Evolutionary conservation across 1,140 invertebrate species (phyloP), one percentile per base, ranked within the genome.

Genomic region (Aphelenchoides fujianensis): DNA sequence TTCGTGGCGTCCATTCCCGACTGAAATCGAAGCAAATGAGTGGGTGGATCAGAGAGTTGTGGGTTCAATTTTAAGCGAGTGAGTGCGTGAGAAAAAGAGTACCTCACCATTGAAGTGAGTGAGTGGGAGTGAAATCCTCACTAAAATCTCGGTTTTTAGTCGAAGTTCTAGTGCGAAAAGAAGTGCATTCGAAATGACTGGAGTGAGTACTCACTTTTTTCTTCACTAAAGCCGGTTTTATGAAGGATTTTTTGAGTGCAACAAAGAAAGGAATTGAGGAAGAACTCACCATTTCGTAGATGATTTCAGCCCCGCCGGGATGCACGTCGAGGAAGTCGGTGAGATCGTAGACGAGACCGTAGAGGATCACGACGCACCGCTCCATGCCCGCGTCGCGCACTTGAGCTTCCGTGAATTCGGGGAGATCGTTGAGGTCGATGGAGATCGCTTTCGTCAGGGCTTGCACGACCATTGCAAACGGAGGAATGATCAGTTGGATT

Each of bases 201-300:
- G 3, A 3, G 7, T 55, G 7, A 55, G 3, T 55, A 55, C 28
- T 1, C 3, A 1, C 27, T 27, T 3, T 55, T 7, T 1, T 28
- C n/a, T n/a, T n/a, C n/a, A n/a, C n/a, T n/a, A n/a, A n/a, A n/a
- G n/a, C n/a, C n/a, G n/a, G n/a, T n/a, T n/a, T n/a, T n/a, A n/a
- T n/a, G n/a, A n/a, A n/a, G n/a, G n/a, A n/a, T n/a, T n/a, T n/a
- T n/a, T n/a, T n/a, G n/a, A n/a, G n/a, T n/a, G n/a, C n/a, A n/a
- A n/a, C n/a, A n/a, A n/a, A n/a, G n/a, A n/a, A n/a, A 55, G 28
- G 28, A 30, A 1, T 55, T 28, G 41, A 54, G 12, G 0, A 73
- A n/a, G n/a, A 37, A 74, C 72, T 74, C 72, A 74, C 73, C 71
- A 72, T 52, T 77, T 74, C 73, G n/a, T 77, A 59, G 66, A 74